Base-by-base conservation (phyloP, 2,113 vertebrate genomes). In the Paraplagusia blochii region DNA sequence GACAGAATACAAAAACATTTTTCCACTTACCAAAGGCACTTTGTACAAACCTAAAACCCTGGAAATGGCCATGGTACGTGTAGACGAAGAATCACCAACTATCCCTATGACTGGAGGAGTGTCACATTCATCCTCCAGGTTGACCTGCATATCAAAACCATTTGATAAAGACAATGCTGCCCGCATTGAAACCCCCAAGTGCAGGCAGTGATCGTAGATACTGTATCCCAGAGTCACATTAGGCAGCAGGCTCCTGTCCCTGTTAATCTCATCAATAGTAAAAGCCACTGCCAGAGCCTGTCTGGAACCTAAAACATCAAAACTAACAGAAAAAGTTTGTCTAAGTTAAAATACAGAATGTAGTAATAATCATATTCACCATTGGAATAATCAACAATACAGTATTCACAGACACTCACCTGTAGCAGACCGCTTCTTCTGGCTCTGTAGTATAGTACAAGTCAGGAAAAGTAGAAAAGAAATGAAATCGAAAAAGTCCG, bases 21-120 rank as follows among this genome's bases (percentile, higher is more conserved):
- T 38, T 17, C 57, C 38, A 53, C 79, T 58, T 83, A 88, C 88
- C 83, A 86, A 65, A 7, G 88, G 88, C 4, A 89, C 50, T 39
- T 61, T 72, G 63, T 83, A 89, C 53, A 86, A 67, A 18, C 87
- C 82, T 62, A 87, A 59, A 1, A 87, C 80, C 61, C 63, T 58
- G 11, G 87, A 87, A 15, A 86, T 84, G 19, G 87, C 79, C 39
- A 90, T 85, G 40, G 81, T 81, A 19, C 78, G 55, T 19, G 83
- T 84, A 3, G 88, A 88, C 1, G 69, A 79, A 9, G 85, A 64
- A 54, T 88, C 87, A 22, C 88, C 88, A 11, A 90, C 82, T 44
- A 90, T 81, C 5, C 76, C 88, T 8, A 87, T 17, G 16, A 88
- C 77, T 1, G 83, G 82, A 10, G 88, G 79, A 3, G 34, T 48